Percentiles rank a stretch among this genome's conserved stretches.
Conservation (phyloP, 64 coral and sea anemone genomes). For the Porites lutea region DNA sequence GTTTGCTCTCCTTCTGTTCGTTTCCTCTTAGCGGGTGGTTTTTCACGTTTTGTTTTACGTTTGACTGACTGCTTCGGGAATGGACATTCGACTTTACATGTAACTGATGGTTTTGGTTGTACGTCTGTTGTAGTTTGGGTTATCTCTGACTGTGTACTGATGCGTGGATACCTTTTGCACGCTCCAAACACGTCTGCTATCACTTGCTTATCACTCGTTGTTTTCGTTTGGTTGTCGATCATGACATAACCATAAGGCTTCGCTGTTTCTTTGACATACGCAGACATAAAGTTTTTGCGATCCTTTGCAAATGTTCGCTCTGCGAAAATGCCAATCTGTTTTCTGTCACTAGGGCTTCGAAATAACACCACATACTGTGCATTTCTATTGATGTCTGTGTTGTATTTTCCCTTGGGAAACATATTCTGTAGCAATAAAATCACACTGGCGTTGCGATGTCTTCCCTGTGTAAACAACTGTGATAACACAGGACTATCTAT, state of each 20-base stretch:
- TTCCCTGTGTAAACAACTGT: constrained; percentile 69
- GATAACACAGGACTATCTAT: constrained; percentile 49
- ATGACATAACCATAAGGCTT: constrained; percentile 39
- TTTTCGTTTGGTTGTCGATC: neutral
- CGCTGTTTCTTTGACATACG: constrained; percentile 29
- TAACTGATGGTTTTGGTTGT: no score
- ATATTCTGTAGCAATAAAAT: constrained; percentile 45
- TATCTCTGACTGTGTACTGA: no score
- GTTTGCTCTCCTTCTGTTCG: no score
- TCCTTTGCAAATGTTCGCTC: constrained; percentile 47
- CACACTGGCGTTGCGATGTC: constrained; percentile 56
- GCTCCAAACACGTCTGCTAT: neutral
- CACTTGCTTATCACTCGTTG: no score
- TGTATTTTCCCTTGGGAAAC: constrained; percentile 21
- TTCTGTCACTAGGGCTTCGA: neutral
- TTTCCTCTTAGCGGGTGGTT: no score
- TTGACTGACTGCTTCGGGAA: no score
- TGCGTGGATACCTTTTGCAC: no score
- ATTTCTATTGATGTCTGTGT: constrained; percentile 64
- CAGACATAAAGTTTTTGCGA: constrained; percentile 50
- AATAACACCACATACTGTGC: constrained; percentile 57
- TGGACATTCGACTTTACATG: no score
- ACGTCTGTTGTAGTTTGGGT: no score
- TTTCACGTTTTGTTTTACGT: no score
- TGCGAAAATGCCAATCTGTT: constrained; percentile 52